Conservation (phyloP, 2,113 vertebrate species). For the Hoplias malabaricus region DNA sequence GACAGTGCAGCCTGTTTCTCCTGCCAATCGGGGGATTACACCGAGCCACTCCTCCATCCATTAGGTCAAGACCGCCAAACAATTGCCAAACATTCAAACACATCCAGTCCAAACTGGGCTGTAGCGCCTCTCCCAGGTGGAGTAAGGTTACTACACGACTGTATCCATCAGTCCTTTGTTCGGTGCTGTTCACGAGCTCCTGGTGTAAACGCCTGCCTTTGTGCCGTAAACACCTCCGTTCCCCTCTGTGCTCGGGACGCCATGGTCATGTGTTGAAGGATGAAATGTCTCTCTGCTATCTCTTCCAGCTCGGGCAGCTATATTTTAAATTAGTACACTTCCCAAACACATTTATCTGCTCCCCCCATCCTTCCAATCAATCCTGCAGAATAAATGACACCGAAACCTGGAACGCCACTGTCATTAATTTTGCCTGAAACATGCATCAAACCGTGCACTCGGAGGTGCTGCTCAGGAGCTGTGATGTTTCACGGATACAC, state of each 20-base stretch:
- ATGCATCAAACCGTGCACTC: slow-evolving; percentile 59
- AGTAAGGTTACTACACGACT: too few species aligned
- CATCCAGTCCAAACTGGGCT: too few species aligned
- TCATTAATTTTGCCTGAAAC: slow-evolving; percentile 68
- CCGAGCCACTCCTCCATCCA: too few species aligned
- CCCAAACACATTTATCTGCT: slow-evolving; percentile 67
- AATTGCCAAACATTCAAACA: too few species aligned
- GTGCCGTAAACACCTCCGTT: neutral
- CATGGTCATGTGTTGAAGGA: slow-evolving; percentile 58
- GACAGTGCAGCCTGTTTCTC: too few species aligned
- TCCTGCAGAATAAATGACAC: slow-evolving; percentile 70
- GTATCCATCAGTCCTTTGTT: too few species aligned
- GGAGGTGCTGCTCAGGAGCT: slow-evolving; percentile 31
- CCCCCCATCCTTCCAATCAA: slow-evolving; percentile 68
- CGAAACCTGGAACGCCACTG: slow-evolving; percentile 58
- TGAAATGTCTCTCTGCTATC: slow-evolving; percentile 60
- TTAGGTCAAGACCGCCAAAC: too few species aligned
- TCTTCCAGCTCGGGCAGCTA: slow-evolving; percentile 62
- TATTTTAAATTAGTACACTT: slow-evolving; percentile 68
- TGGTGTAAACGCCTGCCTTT: neutral
- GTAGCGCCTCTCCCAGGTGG: too few species aligned
- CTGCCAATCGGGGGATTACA: too few species aligned
- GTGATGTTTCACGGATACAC: neutral
- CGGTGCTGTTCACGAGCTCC: neutral
- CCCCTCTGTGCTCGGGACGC: slow-evolving; percentile 46